Evolutionary conservation across 2,797 vertebrate species (phyloP).

Genomic region (Leucoraja ocellata): DNA sequence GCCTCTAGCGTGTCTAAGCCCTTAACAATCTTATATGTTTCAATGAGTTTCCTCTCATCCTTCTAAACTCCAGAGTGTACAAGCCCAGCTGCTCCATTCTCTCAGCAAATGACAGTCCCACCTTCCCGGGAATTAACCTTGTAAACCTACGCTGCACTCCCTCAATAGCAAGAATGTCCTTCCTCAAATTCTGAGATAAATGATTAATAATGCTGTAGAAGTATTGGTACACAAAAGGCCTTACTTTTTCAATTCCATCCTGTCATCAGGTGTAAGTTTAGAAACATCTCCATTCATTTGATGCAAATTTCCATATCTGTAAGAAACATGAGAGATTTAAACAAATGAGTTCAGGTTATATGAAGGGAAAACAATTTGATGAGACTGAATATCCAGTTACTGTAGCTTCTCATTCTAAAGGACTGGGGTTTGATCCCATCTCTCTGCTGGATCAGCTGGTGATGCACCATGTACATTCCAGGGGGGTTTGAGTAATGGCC

Average conservation of each 20-base stretch:
- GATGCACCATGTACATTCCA: neutral
- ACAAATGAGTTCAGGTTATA: neutral
- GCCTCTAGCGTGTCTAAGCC: too few species aligned
- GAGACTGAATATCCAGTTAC: too few species aligned
- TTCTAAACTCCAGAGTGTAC: too few species aligned
- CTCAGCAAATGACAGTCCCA: too few species aligned
- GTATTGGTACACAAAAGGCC: constrained; percentile 43
- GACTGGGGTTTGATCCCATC: neutral
- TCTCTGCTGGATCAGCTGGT: neutral
- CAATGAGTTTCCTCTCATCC: too few species aligned
- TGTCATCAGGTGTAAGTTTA: constrained; percentile 68
- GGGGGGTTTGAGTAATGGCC: neutral
- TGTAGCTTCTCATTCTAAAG: neutral
- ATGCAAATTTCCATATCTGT: constrained; percentile 77
- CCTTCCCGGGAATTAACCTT: too few species aligned
- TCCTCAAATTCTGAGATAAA: neutral
- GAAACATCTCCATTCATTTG: constrained; percentile 64
- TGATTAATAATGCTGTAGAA: neutral
- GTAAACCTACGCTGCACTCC: too few species aligned
- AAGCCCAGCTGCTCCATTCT: too few species aligned
- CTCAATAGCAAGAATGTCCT: too few species aligned
- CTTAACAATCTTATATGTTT: too few species aligned
- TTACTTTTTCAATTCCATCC: constrained; percentile 80
- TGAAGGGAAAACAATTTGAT: neutral
- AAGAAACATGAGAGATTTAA: neutral